Percentiles rank a stretch among this genome's conserved stretches.
Conservation (phyloP, 2,888 invertebrate genomes). For the Apotomis capreana region DNA sequence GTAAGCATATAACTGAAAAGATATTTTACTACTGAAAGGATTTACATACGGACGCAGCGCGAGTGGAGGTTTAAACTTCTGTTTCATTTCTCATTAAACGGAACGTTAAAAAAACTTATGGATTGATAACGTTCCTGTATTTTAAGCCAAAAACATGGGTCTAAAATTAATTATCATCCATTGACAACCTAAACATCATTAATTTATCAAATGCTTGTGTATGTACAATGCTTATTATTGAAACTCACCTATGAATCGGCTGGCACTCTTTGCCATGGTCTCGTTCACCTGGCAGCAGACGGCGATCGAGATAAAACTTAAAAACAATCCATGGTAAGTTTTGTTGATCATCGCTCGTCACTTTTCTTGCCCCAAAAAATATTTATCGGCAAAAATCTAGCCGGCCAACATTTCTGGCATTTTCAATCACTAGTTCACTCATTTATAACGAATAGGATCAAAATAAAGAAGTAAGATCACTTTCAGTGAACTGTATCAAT, state of each 20-base stretch:
- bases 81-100: no score
- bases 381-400: slow-evolving; percentile 30
- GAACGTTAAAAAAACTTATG: no score
- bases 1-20: no score
- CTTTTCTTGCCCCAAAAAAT: slow-evolving; percentile 40
- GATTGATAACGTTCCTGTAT: no score
- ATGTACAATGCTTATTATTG: not conserved
- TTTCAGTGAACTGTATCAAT: slow-evolving; percentile 56
- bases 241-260: slow-evolving; percentile 76
- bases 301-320: slow-evolving; percentile 78
- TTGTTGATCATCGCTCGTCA: slow-evolving; percentile 73
- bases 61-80: no score
- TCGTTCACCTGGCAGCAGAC: slow-evolving; percentile 79
- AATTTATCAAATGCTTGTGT: no score
- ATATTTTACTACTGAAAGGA: no score
- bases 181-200: no score
- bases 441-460: slow-evolving; percentile 23
- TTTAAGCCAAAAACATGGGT: no score
- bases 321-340: slow-evolving; percentile 76
- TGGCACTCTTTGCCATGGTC: slow-evolving; percentile 79
- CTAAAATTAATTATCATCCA: no score
- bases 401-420: slow-evolving; percentile 39
- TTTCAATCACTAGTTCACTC: slow-evolving; percentile 26
- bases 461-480: slow-evolving; percentile 44
- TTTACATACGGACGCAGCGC: no score